A percentile compares a stretch with the other conserved stretches of the same genome.
These are phyloP conservation scores for Podarcis lilfordi DNA, from an alignment of 2,797 vertebrate genomes.

Conservation along the genomic window DNA sequence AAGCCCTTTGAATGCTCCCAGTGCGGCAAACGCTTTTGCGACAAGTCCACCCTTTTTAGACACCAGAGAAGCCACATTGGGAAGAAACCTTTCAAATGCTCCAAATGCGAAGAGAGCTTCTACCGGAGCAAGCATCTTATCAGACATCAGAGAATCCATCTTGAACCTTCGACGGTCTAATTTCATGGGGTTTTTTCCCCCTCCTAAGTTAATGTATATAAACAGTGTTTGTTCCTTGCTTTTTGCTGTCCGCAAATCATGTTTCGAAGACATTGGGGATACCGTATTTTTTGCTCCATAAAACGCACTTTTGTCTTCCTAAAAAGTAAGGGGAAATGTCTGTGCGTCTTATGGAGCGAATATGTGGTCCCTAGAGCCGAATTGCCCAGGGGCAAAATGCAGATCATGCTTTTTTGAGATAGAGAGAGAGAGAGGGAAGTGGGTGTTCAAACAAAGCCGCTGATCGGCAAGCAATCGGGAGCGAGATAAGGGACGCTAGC, in stretches of 20 bases:
- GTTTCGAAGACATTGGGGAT: no score
- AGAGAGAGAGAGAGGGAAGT: no score
- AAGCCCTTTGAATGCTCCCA: background rate
- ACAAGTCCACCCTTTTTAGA: slow-evolving; percentile 9
- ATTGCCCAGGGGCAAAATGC: no score
- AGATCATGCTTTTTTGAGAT: no score
- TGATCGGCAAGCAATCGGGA: no score
- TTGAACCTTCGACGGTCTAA: background rate
- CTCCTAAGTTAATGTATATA: background rate
- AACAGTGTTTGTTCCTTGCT: background rate
- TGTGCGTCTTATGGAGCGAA: no score
- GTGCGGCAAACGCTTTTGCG: slow-evolving; percentile 5
- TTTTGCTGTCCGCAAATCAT: background rate
- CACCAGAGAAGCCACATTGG: slow-evolving; percentile 1
- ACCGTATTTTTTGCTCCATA: no score
- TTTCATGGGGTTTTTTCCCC: background rate
- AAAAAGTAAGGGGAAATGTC: no score
- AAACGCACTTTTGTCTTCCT: no score
- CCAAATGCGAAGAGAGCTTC: slow-evolving; percentile 5
- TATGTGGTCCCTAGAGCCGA: no score
- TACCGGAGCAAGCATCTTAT: slow-evolving; percentile 8
- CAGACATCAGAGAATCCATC: background rate
- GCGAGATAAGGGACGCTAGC: no score
- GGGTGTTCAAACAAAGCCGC: no score
- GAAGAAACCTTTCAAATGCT: slow-evolving; percentile 1